phyloP scores from a whole-genome alignment of 2,113 vertebrate genomes.

The Tautogolabrus adspersus region DNA sequence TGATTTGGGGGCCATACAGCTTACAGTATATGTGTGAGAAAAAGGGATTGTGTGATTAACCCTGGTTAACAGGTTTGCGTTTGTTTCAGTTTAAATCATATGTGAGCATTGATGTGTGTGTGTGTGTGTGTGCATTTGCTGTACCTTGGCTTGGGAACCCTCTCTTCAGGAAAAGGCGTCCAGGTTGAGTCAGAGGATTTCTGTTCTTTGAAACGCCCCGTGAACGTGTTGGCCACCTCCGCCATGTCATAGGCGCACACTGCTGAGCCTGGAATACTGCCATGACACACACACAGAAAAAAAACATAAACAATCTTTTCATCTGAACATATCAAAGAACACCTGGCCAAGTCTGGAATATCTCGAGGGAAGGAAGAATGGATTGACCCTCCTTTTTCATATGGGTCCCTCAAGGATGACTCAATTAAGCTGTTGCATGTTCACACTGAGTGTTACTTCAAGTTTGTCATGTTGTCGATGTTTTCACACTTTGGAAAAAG shows the following conservation, averaged over 20 bases:
- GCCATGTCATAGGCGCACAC: slow-evolving; percentile 98
- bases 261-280: slow-evolving; percentile 97
- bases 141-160: slow-evolving; percentile 96
- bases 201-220: slow-evolving; percentile 98
- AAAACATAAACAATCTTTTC: slow-evolving; percentile 40
- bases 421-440: slow-evolving; percentile 40
- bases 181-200: slow-evolving; percentile 98
- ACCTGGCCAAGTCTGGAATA: slow-evolving; percentile 56
- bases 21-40: neutral
- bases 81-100: neutral
- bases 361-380: slow-evolving; percentile 48
- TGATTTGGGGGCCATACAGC: neutral
- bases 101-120: neutral
- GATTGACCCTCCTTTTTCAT: slow-evolving; percentile 37
- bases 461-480: slow-evolving; percentile 8
- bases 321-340: slow-evolving; percentile 59
- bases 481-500: neutral
- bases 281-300: slow-evolving; percentile 42
- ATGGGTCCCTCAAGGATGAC: slow-evolving; percentile 10
- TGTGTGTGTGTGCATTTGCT: neutral
- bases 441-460: slow-evolving; percentile 14
- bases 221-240: slow-evolving; percentile 94
- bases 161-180: slow-evolving; percentile 97
- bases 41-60: neutral
- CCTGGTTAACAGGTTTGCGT: too few relatives aligned